A percentile compares a stretch with the other conserved stretches of the same genome.
Conservation (phyloP, 2,797 vertebrate species). For the Galago senegalensis region DNA sequence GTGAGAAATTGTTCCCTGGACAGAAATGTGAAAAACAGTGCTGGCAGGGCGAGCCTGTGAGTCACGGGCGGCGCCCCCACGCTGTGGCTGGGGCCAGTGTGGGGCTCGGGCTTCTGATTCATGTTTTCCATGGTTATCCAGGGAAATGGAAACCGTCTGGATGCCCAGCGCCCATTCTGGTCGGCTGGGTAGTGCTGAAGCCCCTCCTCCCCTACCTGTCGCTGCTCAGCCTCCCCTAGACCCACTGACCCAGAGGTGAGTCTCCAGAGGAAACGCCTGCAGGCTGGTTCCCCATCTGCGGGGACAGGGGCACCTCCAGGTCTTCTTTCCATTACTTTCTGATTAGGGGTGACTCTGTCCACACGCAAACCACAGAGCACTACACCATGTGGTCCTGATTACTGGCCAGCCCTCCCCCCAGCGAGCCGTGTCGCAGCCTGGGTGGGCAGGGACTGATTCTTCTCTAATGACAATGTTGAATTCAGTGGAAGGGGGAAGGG, state of each 20-base stretch:
- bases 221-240: slow-evolving; percentile 9
- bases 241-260: background rate
- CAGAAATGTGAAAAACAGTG: background rate
- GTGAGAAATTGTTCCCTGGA: background rate
- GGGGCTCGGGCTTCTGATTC: slow-evolving; percentile 39
- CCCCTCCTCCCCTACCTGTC: background rate
- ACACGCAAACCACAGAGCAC: background rate
- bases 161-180: slow-evolving; percentile 13
- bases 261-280: background rate
- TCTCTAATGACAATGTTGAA: background rate
- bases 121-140: slow-evolving; percentile 70
- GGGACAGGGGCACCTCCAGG: rapidly evolving
- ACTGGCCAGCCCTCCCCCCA: rapidly evolving
- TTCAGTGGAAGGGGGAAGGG: background rate
- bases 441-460: background rate
- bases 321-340: background rate
- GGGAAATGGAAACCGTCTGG: slow-evolving; percentile 53
- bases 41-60: background rate
- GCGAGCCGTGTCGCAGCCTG: rapidly evolving
- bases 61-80: background rate
- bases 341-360: background rate
- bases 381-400: background rate
- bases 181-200: background rate
- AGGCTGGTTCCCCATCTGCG: rapidly evolving
- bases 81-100: background rate